These are phyloP conservation scores for Lordiphosa stackelbergi DNA, from an alignment of 1,140 invertebrate species.

Conservation along the genomic window DNA sequence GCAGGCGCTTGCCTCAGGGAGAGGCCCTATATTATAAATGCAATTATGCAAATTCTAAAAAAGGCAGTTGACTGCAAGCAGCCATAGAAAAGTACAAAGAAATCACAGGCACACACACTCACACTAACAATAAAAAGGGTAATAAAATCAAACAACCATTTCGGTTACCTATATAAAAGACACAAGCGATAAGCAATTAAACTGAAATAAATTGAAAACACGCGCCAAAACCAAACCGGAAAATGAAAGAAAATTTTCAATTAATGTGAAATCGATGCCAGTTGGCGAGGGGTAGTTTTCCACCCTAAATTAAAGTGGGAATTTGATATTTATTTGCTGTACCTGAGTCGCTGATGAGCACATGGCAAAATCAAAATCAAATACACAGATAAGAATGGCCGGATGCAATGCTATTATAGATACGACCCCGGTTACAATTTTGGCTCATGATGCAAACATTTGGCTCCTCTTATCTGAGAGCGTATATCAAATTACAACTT, in stretches of 20 bases:
- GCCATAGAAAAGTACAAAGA: slow-evolving; percentile 18
- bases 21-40: slow-evolving; percentile 35
- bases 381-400: slow-evolving; percentile 44
- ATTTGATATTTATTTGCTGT: slow-evolving; percentile 46
- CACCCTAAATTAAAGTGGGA: slow-evolving; percentile 14
- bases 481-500: slow-evolving; percentile 56
- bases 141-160: slow-evolving; percentile 27
- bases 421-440: slow-evolving; percentile 4
- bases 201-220: slow-evolving; percentile 57
- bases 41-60: slow-evolving; percentile 61
- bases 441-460: slow-evolving; percentile 38
- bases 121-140: slow-evolving; percentile 30
- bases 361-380: slow-evolving; percentile 55
- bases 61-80: slow-evolving; percentile 17
- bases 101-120: slow-evolving; percentile 14
- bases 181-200: slow-evolving; percentile 43
- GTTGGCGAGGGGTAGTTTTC: slow-evolving; percentile 6
- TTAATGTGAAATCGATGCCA: slow-evolving; percentile 56
- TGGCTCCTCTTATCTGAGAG: slow-evolving; percentile 40
- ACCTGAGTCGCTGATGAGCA: slow-evolving; percentile 50
- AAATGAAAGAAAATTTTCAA: slow-evolving; percentile 8
- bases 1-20: slow-evolving; percentile 14
- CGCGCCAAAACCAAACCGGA: slow-evolving; percentile 41
- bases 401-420: slow-evolving; percentile 6
- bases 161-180: slow-evolving; percentile 17